A percentile compares a stretch with the other conserved stretches of the same genome.
phyloP scores from a whole-genome alignment of 2,113 vertebrate species.

The Pycnonotus jocosus region DNA sequence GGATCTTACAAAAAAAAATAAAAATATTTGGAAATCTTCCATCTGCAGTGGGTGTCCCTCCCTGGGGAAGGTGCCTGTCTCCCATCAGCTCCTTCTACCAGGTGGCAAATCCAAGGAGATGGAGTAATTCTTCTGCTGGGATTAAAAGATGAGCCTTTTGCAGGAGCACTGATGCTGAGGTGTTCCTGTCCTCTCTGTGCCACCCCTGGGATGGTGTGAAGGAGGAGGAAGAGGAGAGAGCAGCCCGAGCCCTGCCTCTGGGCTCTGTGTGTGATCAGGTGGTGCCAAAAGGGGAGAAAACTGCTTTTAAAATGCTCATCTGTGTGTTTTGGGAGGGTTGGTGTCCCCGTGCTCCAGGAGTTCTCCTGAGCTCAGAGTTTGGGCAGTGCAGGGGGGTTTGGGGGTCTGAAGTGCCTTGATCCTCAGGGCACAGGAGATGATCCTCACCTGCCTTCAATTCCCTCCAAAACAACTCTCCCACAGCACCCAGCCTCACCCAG shows the following conservation, averaged over 20 bases:
- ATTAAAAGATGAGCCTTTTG: neutral
- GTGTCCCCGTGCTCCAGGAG: neutral
- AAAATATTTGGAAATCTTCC: no score
- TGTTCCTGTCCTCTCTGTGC: neutral
- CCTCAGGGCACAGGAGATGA: neutral
- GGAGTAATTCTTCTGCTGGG: neutral
- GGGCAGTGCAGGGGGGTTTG: neutral
- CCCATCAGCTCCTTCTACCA: neutral
- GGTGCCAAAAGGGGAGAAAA: neutral
- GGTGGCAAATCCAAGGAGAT: neutral
- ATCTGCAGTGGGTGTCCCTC: neutral
- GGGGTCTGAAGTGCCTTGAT: neutral
- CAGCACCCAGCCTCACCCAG: neutral
- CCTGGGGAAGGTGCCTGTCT: neutral
- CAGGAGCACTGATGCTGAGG: neutral
- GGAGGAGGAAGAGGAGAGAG: no score
- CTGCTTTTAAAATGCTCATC: rapidly evolving
- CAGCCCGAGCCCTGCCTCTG: neutral
- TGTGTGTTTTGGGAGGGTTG: neutral
- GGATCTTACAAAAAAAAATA: neutral
- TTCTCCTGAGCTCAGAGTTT: neutral
- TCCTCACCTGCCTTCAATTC: neutral
- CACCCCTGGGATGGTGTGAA: no score
- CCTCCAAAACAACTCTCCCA: neutral
- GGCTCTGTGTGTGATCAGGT: rapidly evolving